Evolutionary conservation across 92 coral and sea anemone genomes (phyloP).

Genomic region (Porites evermanni): DNA sequence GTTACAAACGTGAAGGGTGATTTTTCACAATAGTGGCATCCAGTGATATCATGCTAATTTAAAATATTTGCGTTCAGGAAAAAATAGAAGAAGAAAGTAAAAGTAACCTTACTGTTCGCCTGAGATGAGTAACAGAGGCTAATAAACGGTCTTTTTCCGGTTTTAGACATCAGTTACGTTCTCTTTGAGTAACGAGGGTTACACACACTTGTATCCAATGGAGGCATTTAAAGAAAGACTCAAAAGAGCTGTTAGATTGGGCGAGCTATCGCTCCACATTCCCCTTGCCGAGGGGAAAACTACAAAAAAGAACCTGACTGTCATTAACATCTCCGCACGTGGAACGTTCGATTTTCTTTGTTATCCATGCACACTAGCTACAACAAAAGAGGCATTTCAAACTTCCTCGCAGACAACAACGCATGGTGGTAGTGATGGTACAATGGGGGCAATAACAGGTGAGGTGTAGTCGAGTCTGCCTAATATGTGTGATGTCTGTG

Average conservation of each 20-base stretch:
- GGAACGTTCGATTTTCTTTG: constrained; percentile 32
- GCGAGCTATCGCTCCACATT: constrained; percentile 12
- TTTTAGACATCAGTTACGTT: constrained; percentile 25
- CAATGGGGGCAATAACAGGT: constrained; percentile 1
- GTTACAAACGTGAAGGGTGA: too few relatives aligned
- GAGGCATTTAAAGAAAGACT: constrained; percentile 4
- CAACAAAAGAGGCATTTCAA: neutral
- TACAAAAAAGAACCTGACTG: neutral
- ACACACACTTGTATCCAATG: constrained; percentile 18
- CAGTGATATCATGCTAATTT: too few relatives aligned
- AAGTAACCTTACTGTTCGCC: too few relatives aligned
- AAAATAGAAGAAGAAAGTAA: too few relatives aligned
- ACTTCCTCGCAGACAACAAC: neutral
- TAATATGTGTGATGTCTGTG: neutral
- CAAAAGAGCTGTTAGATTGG: constrained; percentile 9
- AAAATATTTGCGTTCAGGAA: too few relatives aligned
- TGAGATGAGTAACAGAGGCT: neutral
- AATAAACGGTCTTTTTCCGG: neutral
- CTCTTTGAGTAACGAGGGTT: constrained; percentile 34
- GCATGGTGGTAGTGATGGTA: neutral
- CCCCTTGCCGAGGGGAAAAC: neutral
- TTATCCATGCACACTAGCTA: neutral
- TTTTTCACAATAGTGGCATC: too few relatives aligned
- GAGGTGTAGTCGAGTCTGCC: neutral
- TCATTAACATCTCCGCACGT: constrained; percentile 12